These are phyloP conservation scores for Oriolus oriolus DNA, from an alignment of 2,113 vertebrate species.

Conservation along the genomic window DNA sequence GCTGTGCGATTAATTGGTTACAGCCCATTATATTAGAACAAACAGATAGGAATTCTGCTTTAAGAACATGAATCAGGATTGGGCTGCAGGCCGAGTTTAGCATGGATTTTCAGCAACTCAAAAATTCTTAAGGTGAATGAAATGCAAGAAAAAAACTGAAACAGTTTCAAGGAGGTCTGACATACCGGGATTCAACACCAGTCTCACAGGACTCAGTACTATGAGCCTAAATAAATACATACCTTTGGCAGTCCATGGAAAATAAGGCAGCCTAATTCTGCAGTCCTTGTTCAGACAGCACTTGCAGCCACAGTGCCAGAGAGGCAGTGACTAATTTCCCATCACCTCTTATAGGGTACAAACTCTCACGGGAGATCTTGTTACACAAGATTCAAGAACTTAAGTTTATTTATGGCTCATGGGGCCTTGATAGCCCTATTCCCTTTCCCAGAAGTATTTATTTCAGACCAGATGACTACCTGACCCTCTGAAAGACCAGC, in stretches of 20 bases:
- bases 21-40: neutral
- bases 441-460: neutral
- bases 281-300: neutral
- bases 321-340: neutral
- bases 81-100: neutral
- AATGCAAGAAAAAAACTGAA: neutral
- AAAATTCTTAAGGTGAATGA: neutral
- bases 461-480: neutral
- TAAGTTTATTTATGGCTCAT: neutral
- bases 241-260: neutral
- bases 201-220: neutral
- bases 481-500: neutral
- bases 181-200: neutral
- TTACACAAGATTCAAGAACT: neutral
- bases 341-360: neutral
- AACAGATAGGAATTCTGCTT: neutral
- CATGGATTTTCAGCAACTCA: neutral
- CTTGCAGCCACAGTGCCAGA: neutral
- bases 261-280: neutral
- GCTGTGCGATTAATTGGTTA: slow-evolving; percentile 17
- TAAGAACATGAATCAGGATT: neutral
- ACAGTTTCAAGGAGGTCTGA: neutral
- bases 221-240: neutral
- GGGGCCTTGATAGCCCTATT: neutral
- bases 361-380: neutral